Conservation (phyloP, 2,888 invertebrate genomes). For the Acleris literana region DNA sequence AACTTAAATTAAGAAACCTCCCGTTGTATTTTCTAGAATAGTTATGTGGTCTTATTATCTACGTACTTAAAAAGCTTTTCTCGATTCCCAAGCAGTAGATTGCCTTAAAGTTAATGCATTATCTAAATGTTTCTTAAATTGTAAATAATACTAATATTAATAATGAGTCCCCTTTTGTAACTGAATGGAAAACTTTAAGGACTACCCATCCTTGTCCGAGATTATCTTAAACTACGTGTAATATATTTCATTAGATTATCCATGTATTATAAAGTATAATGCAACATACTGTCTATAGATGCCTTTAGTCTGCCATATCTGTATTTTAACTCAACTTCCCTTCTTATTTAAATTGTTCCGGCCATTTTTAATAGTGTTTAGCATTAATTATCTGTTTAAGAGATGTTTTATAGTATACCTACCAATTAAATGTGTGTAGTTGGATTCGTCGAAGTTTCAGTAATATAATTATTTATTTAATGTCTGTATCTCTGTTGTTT, state of each 20-base stretch:
- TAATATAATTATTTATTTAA: background rate
- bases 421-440: slow-evolving; percentile 39
- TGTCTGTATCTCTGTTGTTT: slow-evolving; percentile 15
- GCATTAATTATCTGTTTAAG: slow-evolving; percentile 51
- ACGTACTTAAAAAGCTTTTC: slow-evolving; percentile 17
- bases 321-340: slow-evolving; percentile 43
- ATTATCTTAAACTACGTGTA: slow-evolving; percentile 27
- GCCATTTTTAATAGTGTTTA: slow-evolving; percentile 79
- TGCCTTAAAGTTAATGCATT: slow-evolving; percentile 14
- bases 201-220: slow-evolving; percentile 21
- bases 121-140: slow-evolving; percentile 1
- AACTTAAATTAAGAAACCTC: slow-evolving; percentile 29
- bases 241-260: slow-evolving; percentile 29
- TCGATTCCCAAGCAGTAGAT: slow-evolving; percentile 12
- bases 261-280: slow-evolving; percentile 22
- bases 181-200: background rate
- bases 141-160: slow-evolving; percentile 5
- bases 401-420: slow-evolving; percentile 41
- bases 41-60: slow-evolving; percentile 6
- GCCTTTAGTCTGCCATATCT: slow-evolving; percentile 35
- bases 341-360: slow-evolving; percentile 75
- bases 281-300: slow-evolving; percentile 32
- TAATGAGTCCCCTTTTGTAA: background rate
- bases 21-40: background rate
- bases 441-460: slow-evolving; percentile 35